phyloP scores from a whole-genome alignment of 2,888 invertebrate genomes.

The Blastobasis lacticolella region DNA sequence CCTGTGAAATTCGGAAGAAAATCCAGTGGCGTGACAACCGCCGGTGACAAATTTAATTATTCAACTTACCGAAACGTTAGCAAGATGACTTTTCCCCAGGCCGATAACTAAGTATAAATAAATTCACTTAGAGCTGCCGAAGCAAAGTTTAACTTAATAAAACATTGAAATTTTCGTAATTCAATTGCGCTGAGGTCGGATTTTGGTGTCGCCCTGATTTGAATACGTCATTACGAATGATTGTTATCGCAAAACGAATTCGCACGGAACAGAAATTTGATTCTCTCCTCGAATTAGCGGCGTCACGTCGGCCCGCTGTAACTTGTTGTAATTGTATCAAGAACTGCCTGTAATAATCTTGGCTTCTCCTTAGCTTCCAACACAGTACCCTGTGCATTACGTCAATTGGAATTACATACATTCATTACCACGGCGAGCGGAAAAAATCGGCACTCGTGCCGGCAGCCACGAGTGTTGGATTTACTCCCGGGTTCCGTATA shows the following conservation, averaged over 20 bases:
- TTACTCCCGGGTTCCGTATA: slow-evolving; percentile 47
- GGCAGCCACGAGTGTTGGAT: slow-evolving; percentile 38
- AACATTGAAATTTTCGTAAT: slow-evolving; percentile 71
- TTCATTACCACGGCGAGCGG: slow-evolving; percentile 4
- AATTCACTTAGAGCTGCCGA: slow-evolving; percentile 71
- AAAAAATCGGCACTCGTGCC: slow-evolving; percentile 46
- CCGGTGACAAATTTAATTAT: slow-evolving; percentile 72
- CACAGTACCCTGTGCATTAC: no score
- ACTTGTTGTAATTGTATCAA: no score
- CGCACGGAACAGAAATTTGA: slow-evolving; percentile 15
- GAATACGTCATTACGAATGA: slow-evolving; percentile 65
- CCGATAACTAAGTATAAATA: slow-evolving; percentile 73
- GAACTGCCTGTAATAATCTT: no score
- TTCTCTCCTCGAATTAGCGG: not conserved
- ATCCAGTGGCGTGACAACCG: slow-evolving; percentile 68
- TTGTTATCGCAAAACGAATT: slow-evolving; percentile 19
- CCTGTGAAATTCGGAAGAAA: slow-evolving; percentile 61
- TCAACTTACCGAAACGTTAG: slow-evolving; percentile 72
- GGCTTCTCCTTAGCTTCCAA: no score
- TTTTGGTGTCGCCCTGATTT: slow-evolving; percentile 52
- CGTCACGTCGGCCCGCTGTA: no score
- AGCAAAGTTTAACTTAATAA: slow-evolving; percentile 72
- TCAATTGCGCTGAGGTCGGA: slow-evolving; percentile 60
- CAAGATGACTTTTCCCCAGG: slow-evolving; percentile 67
- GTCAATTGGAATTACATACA: no score